Conservation (phyloP, 2,888 invertebrate species). For the Schrankia costaestrigalis region DNA sequence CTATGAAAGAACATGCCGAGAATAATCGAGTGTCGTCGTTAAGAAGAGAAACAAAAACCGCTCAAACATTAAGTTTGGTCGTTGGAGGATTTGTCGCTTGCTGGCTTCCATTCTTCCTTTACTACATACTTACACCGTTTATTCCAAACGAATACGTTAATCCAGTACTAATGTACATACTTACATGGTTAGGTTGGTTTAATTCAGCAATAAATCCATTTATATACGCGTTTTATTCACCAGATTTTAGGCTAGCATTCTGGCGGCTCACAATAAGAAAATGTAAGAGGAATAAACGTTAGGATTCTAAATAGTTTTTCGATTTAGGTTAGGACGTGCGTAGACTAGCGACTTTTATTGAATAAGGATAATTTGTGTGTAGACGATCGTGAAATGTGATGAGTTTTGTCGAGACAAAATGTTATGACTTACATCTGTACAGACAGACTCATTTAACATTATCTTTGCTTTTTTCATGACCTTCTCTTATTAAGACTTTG, state of each 20-base stretch:
- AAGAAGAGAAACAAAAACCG: slow-evolving; percentile 92
- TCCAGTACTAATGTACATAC: slow-evolving; percentile 84
- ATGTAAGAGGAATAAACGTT: slow-evolving; percentile 75
- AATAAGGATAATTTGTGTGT: no score
- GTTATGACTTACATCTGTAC: no score
- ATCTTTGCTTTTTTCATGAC: no score
- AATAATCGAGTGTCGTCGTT: slow-evolving; percentile 84
- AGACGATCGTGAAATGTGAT: no score
- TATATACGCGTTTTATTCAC: slow-evolving; percentile 94
- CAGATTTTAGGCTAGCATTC: slow-evolving; percentile 92
- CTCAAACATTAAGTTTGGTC: slow-evolving; percentile 91
- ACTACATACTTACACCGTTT: slow-evolving; percentile 90
- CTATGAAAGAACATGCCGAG: slow-evolving; percentile 74
- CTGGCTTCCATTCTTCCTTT: slow-evolving; percentile 93
- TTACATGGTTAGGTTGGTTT: slow-evolving; percentile 95
- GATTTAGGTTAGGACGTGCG: no score
- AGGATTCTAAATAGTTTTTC: no score
- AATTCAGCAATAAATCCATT: slow-evolving; percentile 95
- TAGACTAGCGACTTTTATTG: no score
- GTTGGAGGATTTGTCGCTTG: slow-evolving; percentile 94
- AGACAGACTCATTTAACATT: no score
- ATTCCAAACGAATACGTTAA: slow-evolving; percentile 82
- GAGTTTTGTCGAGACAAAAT: no score
- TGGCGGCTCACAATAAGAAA: slow-evolving; percentile 90
- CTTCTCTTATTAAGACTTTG: no score